Evolutionary conservation across 2,113 vertebrate genomes (phyloP).

Genomic region (Galemys pyrenaicus): DNA sequence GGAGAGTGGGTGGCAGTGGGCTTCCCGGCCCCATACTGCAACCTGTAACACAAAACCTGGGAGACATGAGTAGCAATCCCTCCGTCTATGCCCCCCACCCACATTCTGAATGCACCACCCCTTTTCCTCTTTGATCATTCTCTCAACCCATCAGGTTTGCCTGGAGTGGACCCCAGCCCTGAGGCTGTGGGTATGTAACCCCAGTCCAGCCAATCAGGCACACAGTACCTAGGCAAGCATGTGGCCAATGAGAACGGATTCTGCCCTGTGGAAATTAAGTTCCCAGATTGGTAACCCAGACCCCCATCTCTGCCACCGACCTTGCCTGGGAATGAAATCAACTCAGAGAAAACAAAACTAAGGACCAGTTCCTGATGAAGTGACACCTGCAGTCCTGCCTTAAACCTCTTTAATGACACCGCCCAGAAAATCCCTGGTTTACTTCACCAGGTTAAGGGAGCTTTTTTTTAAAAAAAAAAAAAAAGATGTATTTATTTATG

Average conservation of each 20-base stretch:
- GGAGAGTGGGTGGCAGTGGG: not conserved
- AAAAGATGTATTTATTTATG: too few species aligned
- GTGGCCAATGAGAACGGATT: not conserved
- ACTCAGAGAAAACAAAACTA: not conserved
- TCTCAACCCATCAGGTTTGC: not conserved
- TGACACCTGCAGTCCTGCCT: constrained; percentile 3
- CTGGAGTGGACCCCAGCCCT: not conserved
- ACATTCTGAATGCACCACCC: not conserved
- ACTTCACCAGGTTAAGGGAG: not conserved
- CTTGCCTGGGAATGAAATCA: not conserved
- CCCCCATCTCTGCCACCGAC: not conserved
- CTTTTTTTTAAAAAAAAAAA: too few species aligned
- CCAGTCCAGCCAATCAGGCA: not conserved
- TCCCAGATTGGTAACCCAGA: not conserved
- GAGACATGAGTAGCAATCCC: not conserved
- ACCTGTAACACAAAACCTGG: not conserved
- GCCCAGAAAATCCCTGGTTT: not conserved
- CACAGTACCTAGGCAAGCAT: not conserved
- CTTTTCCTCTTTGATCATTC: not conserved
- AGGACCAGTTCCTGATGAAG: not conserved
- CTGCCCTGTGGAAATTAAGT: not conserved
- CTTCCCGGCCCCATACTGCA: not conserved
- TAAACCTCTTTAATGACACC: not conserved
- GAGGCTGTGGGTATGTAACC: not conserved
- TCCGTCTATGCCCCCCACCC: not conserved